Conservation (phyloP, 1,140 invertebrate genomes). For the Cydia fagiglandana region DNA sequence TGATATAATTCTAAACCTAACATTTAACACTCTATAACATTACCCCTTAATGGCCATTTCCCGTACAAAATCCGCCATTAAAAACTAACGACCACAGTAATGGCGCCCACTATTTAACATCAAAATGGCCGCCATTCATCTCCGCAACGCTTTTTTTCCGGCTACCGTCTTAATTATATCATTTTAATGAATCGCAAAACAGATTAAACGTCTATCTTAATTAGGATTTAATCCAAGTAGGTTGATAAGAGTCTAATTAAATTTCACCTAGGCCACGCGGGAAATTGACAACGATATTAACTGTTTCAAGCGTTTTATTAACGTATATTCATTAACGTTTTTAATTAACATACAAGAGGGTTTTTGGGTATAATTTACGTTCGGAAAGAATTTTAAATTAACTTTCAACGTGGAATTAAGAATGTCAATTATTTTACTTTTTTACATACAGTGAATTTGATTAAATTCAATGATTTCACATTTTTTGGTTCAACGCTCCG, state of each 20-base stretch:
- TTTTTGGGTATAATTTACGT: no score
- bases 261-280: conserved; percentile 34
- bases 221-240: conserved; percentile 6
- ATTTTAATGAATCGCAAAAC: conserved; percentile 29
- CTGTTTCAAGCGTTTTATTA: conserved; percentile 40
- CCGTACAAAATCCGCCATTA: conserved; percentile 5
- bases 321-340: conserved; percentile 22
- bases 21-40: conserved; percentile 13
- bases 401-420: no score
- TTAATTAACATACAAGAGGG: conserved; percentile 10
- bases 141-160: conserved; percentile 3
- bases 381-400: no score
- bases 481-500: no score
- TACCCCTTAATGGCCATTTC: not conserved
- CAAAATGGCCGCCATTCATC: conserved; percentile 27
- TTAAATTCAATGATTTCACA: no score
- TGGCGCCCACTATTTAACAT: conserved; percentile 18
- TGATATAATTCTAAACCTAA: not conserved
- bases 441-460: no score
- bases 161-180: conserved; percentile 14
- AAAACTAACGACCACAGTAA: conserved; percentile 13
- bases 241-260: conserved; percentile 37
- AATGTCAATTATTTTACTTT: no score
- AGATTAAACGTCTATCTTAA: conserved; percentile 31
- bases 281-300: conserved; percentile 40